Evolutionary conservation across 2,113 vertebrate species (phyloP).

Genomic region (Tachysurus fulvidraco): DNA sequence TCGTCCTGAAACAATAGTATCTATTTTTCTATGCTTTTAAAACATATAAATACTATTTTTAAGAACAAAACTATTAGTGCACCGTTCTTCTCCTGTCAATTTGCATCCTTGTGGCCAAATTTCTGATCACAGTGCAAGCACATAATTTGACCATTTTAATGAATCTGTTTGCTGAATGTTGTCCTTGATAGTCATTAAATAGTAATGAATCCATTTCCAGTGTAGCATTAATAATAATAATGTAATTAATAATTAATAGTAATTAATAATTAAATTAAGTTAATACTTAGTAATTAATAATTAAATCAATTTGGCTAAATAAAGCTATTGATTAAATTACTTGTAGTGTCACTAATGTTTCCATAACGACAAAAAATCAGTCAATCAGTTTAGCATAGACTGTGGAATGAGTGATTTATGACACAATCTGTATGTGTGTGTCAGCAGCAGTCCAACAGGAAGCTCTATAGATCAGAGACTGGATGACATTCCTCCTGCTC

Average conservation of each 20-base stretch:
- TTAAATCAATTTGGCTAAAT: background rate
- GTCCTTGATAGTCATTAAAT: background rate
- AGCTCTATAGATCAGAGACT: conserved; percentile 59
- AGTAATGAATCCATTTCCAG: background rate
- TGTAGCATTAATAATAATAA: background rate
- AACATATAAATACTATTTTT: background rate
- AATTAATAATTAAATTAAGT: no score
- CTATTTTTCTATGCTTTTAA: background rate
- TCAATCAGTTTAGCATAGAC: background rate
- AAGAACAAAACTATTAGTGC: background rate
- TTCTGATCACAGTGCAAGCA: background rate
- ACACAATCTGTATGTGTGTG: conserved; percentile 18
- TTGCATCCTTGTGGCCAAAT: background rate
- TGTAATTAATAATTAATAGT: background rate
- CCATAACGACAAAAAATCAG: background rate
- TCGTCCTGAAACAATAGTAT: background rate
- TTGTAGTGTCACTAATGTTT: background rate
- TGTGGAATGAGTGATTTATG: background rate
- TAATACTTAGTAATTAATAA: background rate
- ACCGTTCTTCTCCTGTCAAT: background rate
- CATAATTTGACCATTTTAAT: background rate
- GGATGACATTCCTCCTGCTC: conserved; percentile 64
- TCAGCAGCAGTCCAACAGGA: conserved; percentile 73
- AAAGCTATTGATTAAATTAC: background rate
- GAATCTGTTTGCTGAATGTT: background rate